These are phyloP conservation scores for Phrynosoma platyrhinos DNA, from an alignment of 2,113 vertebrate species.

Conservation along the genomic window DNA sequence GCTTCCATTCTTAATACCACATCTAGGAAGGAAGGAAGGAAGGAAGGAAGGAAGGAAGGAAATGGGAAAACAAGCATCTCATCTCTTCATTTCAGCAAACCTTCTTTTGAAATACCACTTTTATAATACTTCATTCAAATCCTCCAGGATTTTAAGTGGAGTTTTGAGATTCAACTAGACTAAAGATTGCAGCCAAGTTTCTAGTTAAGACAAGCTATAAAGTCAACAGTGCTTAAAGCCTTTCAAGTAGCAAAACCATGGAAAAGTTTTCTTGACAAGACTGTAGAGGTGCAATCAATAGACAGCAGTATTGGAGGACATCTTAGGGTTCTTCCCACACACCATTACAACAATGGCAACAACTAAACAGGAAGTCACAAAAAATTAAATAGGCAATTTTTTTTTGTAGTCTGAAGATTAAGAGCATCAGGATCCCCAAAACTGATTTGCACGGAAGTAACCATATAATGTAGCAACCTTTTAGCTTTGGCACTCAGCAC, in stretches of 20 bases:
- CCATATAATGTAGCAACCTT: constrained; percentile 49
- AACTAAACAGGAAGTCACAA: neutral
- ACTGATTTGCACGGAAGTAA: neutral
- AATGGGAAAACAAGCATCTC: constrained; percentile 7
- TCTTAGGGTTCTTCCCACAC: neutral
- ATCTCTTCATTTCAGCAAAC: neutral
- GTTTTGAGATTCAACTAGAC: constrained; percentile 8
- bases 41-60: too few relatives aligned
- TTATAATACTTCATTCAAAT: constrained; percentile 53
- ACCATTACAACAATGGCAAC: neutral
- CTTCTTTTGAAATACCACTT: constrained; percentile 45
- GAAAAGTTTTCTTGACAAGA: neutral
- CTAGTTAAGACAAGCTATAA: constrained; percentile 36
- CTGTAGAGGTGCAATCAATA: neutral
- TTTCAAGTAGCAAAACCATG: constrained; percentile 32
- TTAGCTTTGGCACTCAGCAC: constrained; percentile 18
- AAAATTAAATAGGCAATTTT: neutral
- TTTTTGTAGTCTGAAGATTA: too few relatives aligned
- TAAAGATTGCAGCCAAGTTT: neutral
- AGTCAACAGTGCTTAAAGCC: constrained; percentile 53
- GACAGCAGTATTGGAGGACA: neutral
- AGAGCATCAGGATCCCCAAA: too few relatives aligned
- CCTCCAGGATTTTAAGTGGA: constrained; percentile 3
- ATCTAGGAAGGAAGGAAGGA: neutral
- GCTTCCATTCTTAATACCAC: neutral